Base-by-base conservation (phyloP, 2,888 invertebrate genomes). In the Caenorhabditis zanzibari region DNA sequence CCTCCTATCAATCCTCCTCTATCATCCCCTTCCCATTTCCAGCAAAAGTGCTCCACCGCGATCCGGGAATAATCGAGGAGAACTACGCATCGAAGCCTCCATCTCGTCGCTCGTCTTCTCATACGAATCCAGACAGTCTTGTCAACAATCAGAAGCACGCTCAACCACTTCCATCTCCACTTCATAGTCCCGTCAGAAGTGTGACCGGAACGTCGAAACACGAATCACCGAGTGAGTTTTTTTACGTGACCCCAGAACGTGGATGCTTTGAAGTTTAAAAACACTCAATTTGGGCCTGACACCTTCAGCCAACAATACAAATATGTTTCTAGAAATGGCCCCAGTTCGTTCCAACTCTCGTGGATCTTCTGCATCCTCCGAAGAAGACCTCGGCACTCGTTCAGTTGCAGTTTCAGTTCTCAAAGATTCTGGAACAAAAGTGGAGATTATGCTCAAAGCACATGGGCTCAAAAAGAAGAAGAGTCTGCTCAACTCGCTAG, bases 381-480 rank as follows among this genome's bases (percentile, higher is more conserved):
- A 82, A 73, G 85, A 80, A 26, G 75, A 80, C 12, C 61, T 56
- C 9, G 77, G 85, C 49, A 72, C 77, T 14, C 69, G 85, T 32
- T 61, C 82, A 12, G 86, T 88, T 14, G 56, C 90, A 6, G 71
- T 91, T 19, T 87, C 88, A 44, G 89, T 91, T 6, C 71, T 90
- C 9, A 86, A 86, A 38, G 91, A 91, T 69, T 86, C 86, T 32
- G 91, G 91, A 58, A 86, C 86, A 26, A 91, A 91, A 73, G 90
- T 90, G 16, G 85, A 89, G 64, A 71, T 91, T 54, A 88, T 88
- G 84, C 84, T 91, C 56, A 89, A 90, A 58, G 90, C 91, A 14
- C 90, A 90, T 56, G 91, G 91, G 16, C 77, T 91, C 61, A 90
- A 89, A 72, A 89, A 90, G 81, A 85, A 85, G 69, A 88, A 88